Evolutionary conservation across 2,888 invertebrate species (phyloP).

Genomic region (Nasonia oneida): DNA sequence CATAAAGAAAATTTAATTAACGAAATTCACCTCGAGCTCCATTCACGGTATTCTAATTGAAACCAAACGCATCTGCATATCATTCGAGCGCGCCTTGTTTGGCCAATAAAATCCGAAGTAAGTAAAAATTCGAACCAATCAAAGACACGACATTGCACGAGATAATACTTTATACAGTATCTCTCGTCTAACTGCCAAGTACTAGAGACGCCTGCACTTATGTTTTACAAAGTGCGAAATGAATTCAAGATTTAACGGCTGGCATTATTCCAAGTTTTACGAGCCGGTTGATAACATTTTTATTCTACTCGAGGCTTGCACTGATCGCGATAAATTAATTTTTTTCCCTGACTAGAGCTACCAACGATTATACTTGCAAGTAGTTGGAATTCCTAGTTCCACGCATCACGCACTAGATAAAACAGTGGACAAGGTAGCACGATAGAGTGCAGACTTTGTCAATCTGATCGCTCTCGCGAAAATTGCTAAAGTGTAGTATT

Average conservation of each 20-base stretch:
- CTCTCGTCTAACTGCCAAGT: background rate
- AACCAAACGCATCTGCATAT: background rate
- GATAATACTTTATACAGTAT: background rate
- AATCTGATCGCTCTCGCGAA: background rate
- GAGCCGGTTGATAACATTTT: conserved; percentile 6
- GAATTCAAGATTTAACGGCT: background rate
- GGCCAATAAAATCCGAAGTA: background rate
- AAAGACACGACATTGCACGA: too few relatives aligned
- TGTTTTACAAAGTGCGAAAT: background rate
- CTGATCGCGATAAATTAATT: background rate
- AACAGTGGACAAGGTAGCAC: background rate
- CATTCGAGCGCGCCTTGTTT: background rate
- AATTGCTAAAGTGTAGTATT: background rate
- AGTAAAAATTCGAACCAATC: background rate
- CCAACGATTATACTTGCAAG: background rate
- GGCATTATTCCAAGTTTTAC: background rate
- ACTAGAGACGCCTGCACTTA: too few relatives aligned
- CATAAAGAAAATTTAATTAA: conserved; percentile 2
- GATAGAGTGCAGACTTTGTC: background rate
- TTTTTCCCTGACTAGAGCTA: background rate
- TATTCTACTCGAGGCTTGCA: background rate
- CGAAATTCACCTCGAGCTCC: background rate
- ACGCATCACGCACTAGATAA: background rate
- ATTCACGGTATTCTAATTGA: background rate
- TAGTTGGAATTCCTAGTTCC: background rate